phyloP scores from a whole-genome alignment of 2,888 invertebrate species.

The Caenorhabditis wallacei region DNA sequence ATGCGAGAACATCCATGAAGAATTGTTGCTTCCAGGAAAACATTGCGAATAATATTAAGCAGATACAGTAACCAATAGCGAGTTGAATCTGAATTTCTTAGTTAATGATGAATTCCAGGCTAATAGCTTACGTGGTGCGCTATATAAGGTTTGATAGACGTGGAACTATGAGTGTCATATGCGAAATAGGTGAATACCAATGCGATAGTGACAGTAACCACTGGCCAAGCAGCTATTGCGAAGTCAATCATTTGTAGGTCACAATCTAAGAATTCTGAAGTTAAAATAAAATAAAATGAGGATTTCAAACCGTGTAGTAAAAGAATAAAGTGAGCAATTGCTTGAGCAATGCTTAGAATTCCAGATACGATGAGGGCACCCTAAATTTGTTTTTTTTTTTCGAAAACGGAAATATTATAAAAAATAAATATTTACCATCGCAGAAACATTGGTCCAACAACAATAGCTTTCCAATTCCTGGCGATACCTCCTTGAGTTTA shows the following conservation, averaged over 20 bases:
- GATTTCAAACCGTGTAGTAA: conserved; percentile 44
- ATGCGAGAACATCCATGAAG: conserved; percentile 13
- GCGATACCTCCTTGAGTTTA: conserved; percentile 50
- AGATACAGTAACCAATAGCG: conserved; percentile 23
- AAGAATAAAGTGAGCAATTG: conserved; percentile 46
- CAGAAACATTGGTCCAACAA: conserved; percentile 49
- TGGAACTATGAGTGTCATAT: conserved; percentile 57
- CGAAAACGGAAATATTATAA: not conserved
- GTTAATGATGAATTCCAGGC: too few relatives aligned
- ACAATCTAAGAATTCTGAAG: conserved; percentile 36
- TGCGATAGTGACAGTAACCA: conserved; percentile 51
- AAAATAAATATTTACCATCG: conserved; percentile 32
- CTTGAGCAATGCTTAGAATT: conserved; percentile 43
- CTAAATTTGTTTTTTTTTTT: conserved; percentile 22
- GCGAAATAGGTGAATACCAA: conserved; percentile 61
- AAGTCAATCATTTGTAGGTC: conserved; percentile 58
- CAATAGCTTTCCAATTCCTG: conserved; percentile 60
- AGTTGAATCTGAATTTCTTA: conserved; percentile 28
- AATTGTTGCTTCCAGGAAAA: conserved; percentile 41
- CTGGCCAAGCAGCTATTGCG: conserved; percentile 37
- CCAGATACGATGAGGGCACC: conserved; percentile 47
- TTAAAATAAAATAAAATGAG: too few relatives aligned
- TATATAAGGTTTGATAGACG: conserved; percentile 65
- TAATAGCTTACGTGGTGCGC: conserved; percentile 65
- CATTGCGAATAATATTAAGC: conserved; percentile 35